Evolutionary conservation across 2,888 invertebrate species (phyloP).

Genomic region (Belgica antarctica): DNA sequence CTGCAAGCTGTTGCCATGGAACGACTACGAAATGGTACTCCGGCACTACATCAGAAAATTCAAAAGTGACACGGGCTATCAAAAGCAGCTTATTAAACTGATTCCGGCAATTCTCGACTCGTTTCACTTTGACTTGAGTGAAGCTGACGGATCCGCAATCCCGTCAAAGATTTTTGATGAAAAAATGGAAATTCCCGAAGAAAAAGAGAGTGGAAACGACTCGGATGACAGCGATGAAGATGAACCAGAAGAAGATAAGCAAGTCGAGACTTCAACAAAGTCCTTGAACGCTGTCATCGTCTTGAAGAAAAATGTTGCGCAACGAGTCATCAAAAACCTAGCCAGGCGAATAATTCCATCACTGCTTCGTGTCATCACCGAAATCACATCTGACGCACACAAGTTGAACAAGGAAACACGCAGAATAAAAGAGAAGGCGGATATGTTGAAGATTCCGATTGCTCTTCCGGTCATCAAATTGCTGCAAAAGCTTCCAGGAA

Average conservation of each 20-base stretch:
- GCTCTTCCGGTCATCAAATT: constrained; percentile 90
- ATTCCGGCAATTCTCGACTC: constrained; percentile 78
- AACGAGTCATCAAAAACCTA: constrained; percentile 70
- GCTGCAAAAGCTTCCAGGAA: constrained; percentile 78
- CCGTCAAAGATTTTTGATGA: constrained; percentile 50
- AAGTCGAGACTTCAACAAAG: constrained; percentile 49
- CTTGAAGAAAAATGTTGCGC: constrained; percentile 70
- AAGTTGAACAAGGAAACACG: constrained; percentile 69
- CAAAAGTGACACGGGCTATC: constrained; percentile 62
- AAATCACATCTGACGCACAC: constrained; percentile 73
- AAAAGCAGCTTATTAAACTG: constrained; percentile 77
- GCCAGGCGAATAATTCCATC: constrained; percentile 74
- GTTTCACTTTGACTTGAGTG: constrained; percentile 86
- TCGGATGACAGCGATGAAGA: constrained; percentile 54
- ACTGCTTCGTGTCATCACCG: constrained; percentile 69
- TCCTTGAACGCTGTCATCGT: constrained; percentile 56
- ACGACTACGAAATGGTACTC: constrained; percentile 79
- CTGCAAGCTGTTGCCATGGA: constrained; percentile 81
- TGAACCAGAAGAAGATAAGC: constrained; percentile 51
- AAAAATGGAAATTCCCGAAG: constrained; percentile 51
- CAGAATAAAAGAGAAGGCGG: constrained; percentile 73
- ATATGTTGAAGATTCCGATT: constrained; percentile 85
- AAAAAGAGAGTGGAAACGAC: constrained; percentile 53
- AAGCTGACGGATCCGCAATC: constrained; percentile 53
- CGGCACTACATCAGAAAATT: constrained; percentile 78